These are phyloP conservation scores for Drosophila punjabiensis DNA, from an alignment of 1,140 invertebrate species.

Conservation along the genomic window DNA sequence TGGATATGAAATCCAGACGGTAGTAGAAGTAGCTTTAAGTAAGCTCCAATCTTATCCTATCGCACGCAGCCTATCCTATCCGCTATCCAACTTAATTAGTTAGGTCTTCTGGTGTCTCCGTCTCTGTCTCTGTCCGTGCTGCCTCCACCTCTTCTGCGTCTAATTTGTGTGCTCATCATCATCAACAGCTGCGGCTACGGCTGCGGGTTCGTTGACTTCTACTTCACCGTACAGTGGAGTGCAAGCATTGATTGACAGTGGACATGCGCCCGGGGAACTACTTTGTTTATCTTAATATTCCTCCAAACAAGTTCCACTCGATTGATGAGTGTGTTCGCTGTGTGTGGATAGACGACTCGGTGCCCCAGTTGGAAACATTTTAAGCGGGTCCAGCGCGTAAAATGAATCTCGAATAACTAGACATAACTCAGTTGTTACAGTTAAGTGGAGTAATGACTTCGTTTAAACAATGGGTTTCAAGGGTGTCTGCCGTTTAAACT, in stretches of 20 bases:
- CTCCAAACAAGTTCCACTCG: conserved; percentile 48
- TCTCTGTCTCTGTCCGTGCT: not conserved
- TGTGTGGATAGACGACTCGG: conserved; percentile 23
- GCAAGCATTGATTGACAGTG: conserved; percentile 80
- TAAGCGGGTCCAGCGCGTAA: conserved; percentile 18
- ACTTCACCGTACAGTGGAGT: conserved; percentile 63
- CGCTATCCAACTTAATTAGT: conserved; percentile 71
- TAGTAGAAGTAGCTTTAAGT: conserved; percentile 18
- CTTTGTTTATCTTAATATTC: conserved; percentile 48
- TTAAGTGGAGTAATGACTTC: conserved; percentile 3
- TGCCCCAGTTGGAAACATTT: conserved; percentile 34
- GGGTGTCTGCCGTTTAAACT: not conserved
- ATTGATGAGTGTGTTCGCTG: conserved; percentile 33
- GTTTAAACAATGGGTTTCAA: conserved; percentile 6
- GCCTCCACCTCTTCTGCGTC: conserved; percentile 47
- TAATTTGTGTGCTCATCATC: conserved; percentile 74
- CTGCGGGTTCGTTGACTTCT: conserved; percentile 60
- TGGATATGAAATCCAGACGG: conserved; percentile 36
- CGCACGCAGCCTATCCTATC: conserved; percentile 9
- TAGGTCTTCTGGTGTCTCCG: conserved; percentile 53
- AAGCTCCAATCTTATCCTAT: conserved; percentile 16
- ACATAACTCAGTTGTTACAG: conserved; percentile 13
- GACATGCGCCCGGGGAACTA: conserved; percentile 61
- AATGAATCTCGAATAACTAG: conserved; percentile 36
- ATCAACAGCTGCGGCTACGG: conserved; percentile 38